Base-by-base conservation (phyloP, 1,140 invertebrate species). In the Pseudachorutes palmiensis region DNA sequence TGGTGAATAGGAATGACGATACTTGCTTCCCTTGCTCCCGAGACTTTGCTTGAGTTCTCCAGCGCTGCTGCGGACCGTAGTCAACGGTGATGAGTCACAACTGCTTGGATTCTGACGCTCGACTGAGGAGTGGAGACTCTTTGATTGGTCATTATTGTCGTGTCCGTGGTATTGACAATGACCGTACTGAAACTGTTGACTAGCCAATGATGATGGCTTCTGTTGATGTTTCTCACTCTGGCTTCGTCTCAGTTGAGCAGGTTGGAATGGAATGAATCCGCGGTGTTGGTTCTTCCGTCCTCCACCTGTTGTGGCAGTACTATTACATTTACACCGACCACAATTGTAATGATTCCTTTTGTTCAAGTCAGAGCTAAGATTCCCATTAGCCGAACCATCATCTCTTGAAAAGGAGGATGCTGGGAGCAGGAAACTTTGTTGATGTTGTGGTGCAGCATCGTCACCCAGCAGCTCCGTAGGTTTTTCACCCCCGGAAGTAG, bases 401-500 rank as follows among this genome's bases (percentile, higher is more conserved):
- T 14, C n/a, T 32, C 59, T 55, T 55, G 3, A 12, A 12, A 19
- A 19, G 36, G 36, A 45, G 19, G 36, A 45, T 45, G 36, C 9
- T 12, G 36, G 19, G 19, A 19, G 24, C 24, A 19, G 51, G n/a
- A n/a, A n/a, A n/a, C n/a, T n/a, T 55, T 55, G 51, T 55, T 55
- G 51, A 19, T 55, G 51, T 19, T 55, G 51, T 55, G 12, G 24
- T 14, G 2, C 62, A 19, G 36, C 24, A 29, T 61, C 48, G 36
- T 45, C 28, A 19, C 28, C 33, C 28, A 2, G 9, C 45, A 62
- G 30, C 48, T 19, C 65, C 65, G 68, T 59, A 70, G 70, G 64
- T 73, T 73, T 73, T 73, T 73, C 71, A 73, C 71, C 71, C 69
- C 71, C 71, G 71, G 71, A 73, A 73, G 70, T 73, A 59, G 59